phyloP scores from a whole-genome alignment of 2,888 invertebrate genomes.

The Podabrus alpinus region DNA sequence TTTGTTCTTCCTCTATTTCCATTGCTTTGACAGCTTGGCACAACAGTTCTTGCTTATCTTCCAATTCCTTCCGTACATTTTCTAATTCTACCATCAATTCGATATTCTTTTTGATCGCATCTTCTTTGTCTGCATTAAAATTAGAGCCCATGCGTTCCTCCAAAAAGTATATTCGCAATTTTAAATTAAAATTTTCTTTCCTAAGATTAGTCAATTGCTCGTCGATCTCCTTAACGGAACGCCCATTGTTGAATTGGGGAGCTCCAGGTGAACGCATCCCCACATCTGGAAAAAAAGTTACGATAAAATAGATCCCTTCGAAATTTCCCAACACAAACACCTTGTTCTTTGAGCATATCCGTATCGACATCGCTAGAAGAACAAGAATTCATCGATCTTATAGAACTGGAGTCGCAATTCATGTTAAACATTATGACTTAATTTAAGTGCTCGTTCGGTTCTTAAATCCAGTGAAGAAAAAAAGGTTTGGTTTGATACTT shows the following conservation, averaged over 20 bases:
- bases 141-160: constrained; percentile 80
- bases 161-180: constrained; percentile 86
- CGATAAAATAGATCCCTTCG: neutral
- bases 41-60: constrained; percentile 82
- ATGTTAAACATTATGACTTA: neutral
- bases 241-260: constrained; percentile 55
- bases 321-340: neutral
- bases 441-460: neutral
- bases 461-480: neutral
- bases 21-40: constrained; percentile 85
- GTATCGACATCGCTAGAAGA: constrained; percentile 19
- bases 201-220: constrained; percentile 80
- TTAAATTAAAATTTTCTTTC: constrained; percentile 92
- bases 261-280: constrained; percentile 48
- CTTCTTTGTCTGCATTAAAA: constrained; percentile 67
- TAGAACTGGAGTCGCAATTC: neutral
- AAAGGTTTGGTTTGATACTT: neutral
- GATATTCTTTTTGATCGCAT: constrained; percentile 68
- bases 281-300: constrained; percentile 27
- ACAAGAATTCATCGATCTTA: constrained; percentile 3
- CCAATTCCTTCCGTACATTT: constrained; percentile 73
- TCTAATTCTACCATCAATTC: constrained; percentile 76
- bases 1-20: constrained; percentile 71
- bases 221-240: constrained; percentile 88
- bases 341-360: constrained; percentile 7